phyloP scores from a whole-genome alignment of 2,113 vertebrate species.

The Ptyas mucosa region DNA sequence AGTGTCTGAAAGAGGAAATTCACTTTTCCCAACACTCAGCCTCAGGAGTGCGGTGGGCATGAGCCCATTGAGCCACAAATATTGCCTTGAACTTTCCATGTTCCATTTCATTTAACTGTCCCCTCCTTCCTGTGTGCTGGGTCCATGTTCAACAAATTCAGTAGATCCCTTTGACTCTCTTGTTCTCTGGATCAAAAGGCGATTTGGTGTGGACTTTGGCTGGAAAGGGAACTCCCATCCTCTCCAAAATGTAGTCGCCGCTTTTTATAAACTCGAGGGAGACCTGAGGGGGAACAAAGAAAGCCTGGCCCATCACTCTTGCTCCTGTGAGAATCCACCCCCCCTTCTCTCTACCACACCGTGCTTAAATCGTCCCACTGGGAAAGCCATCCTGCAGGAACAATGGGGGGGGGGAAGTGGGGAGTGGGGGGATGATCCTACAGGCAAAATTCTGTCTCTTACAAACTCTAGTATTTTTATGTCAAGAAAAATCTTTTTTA shows the following conservation, averaged over 20 bases:
- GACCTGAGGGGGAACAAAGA: slow-evolving; percentile 69
- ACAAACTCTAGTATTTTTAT: background rate
- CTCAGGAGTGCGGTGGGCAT: background rate
- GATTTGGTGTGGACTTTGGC: slow-evolving; percentile 86
- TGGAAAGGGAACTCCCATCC: slow-evolving; percentile 84
- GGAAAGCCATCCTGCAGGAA: background rate
- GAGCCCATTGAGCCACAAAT: background rate
- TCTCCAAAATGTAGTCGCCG: slow-evolving; percentile 84
- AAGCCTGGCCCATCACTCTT: background rate
- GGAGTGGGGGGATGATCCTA: background rate
- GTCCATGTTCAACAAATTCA: slow-evolving; percentile 33
- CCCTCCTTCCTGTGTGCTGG: accelerated
- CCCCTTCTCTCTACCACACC: background rate
- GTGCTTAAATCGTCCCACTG: background rate
- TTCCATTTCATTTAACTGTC: accelerated
- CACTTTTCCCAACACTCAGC: background rate
- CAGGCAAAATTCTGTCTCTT: background rate
- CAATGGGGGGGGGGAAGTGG: background rate
- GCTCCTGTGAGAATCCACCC: background rate
- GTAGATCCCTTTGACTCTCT: slow-evolving; percentile 88
- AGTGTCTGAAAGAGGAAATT: background rate
- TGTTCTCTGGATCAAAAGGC: slow-evolving; percentile 90
- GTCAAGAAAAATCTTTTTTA: background rate
- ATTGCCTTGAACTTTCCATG: background rate
- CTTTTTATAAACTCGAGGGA: slow-evolving; percentile 82